Evolutionary conservation across 2,888 invertebrate species (phyloP).

Genomic region (Ptilodon capucinus): DNA sequence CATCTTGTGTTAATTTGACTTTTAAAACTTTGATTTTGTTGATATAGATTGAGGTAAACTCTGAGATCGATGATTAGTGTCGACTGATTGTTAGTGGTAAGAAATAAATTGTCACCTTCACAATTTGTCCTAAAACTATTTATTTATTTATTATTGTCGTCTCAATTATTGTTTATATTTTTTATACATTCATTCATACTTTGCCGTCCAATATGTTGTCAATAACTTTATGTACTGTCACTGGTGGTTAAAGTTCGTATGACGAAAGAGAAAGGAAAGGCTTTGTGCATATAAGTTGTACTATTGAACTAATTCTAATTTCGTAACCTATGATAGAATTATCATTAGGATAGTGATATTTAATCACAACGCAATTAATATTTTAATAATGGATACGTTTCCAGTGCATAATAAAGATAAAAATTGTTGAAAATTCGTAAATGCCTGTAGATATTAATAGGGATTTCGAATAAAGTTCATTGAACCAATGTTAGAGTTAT

Average conservation of each 20-base stretch:
- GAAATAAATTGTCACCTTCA: slow-evolving; percentile 57
- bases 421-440: neutral
- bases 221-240: neutral
- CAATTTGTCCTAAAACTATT: slow-evolving; percentile 47
- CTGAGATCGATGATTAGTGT: slow-evolving; percentile 45
- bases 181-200: neutral
- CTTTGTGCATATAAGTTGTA: slow-evolving; percentile 34
- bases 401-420: neutral
- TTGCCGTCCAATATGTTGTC: neutral
- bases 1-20: slow-evolving; percentile 15
- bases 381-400: slow-evolving; percentile 1
- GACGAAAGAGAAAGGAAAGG: slow-evolving; percentile 68
- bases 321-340: slow-evolving; percentile 56
- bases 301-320: slow-evolving; percentile 33
- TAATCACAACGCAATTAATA: slow-evolving; percentile 14
- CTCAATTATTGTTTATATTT: neutral
- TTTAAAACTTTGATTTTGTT: slow-evolving; percentile 10
- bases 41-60: slow-evolving; percentile 17
- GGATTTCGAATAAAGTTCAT: slow-evolving; percentile 14
- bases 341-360: neutral
- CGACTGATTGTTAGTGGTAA: slow-evolving; percentile 47
- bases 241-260: slow-evolving; percentile 1
- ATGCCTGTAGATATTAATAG: slow-evolving; percentile 4
- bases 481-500: slow-evolving; percentile 24
- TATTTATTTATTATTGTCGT: slow-evolving; percentile 44